Evolutionary conservation across 2,113 vertebrate species (phyloP), one percentile per base, ranked within the genome.

Genomic region (Hippopotamus amphibius): DNA sequence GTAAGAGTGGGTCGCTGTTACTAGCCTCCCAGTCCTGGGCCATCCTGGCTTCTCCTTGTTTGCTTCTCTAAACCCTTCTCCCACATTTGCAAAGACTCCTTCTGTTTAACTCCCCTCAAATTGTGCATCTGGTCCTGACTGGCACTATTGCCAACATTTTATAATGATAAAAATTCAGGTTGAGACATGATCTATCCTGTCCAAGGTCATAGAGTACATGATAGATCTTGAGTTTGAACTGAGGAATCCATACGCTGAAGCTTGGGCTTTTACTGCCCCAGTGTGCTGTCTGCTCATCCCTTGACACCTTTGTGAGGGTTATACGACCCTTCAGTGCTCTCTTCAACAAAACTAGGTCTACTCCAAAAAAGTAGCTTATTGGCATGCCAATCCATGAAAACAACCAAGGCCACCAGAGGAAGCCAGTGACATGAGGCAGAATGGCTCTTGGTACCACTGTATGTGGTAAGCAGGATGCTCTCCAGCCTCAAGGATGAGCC

Each of bases 101-200:
- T 46, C 63, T 85, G 17, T 30, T 59, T 19, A 48, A 15, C n/a
- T 57, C 41, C 26, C 41, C 48, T 65, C 65, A 53, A 55, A 57
- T 21, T 69, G 10, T 50, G 33, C 5, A 11, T 82, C 61, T 63
- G 28, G 82, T 63, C 50, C 72, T 21, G 43, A 7, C 6, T 41
- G 55, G 26, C 19, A 46, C 69, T 66, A 74, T 3, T 21, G 16
- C 63, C 96, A 55, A 33, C 46, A 66, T 82, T 84, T 81, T 79
- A 65, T 79, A 43, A 43, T n/a, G 81, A 92, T 57, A 53, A 89
- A 90, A 95, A 74, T 66, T 33, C 72, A 97, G 77, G 30, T 55
- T 88, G 88, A 69, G 0, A 6, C 46, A 21, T 0, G 16, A 83
- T 1, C 59, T 57, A 19, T 59, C 80, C 33, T 80, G 46, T 68